These are phyloP conservation scores for Rhingia campestris DNA, from an alignment of 2,888 invertebrate genomes.

Conservation along the genomic window DNA sequence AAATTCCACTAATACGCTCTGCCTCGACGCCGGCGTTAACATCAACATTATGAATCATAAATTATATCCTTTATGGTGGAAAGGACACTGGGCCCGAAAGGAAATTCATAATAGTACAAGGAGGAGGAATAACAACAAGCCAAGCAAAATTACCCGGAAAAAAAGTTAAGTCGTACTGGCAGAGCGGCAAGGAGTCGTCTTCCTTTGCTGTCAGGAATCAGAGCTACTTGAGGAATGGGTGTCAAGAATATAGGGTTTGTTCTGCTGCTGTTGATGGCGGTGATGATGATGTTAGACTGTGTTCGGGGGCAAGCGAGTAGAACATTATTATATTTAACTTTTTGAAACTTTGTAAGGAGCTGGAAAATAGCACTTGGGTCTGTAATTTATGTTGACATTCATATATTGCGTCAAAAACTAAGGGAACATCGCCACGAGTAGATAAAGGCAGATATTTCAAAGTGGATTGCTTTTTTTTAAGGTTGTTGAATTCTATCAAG, in stretches of 20 bases:
- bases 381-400: slow-evolving; percentile 58
- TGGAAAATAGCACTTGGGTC: slow-evolving; percentile 39
- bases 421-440: too few relatives aligned
- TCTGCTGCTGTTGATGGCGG: slow-evolving; percentile 50
- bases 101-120: slow-evolving; percentile 69
- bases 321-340: slow-evolving; percentile 61
- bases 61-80: slow-evolving; percentile 60
- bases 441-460: too few relatives aligned
- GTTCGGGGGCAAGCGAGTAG: slow-evolving; percentile 15
- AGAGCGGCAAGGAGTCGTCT: slow-evolving; percentile 26
- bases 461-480: too few relatives aligned
- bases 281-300: slow-evolving; percentile 60
- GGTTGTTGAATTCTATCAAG: too few relatives aligned
- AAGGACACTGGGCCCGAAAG: slow-evolving; percentile 41
- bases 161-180: slow-evolving; percentile 22
- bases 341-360: slow-evolving; percentile 38
- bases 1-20: slow-evolving; percentile 22
- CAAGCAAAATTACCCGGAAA: slow-evolving; percentile 37
- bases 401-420: not conserved
- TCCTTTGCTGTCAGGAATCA: slow-evolving; percentile 31
- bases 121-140: slow-evolving; percentile 31
- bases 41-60: slow-evolving; percentile 67
- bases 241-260: slow-evolving; percentile 47
- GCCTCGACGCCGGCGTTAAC: slow-evolving; percentile 48
- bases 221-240: slow-evolving; percentile 25